A percentile compares a stretch with the other conserved stretches of the same genome.
Evolutionary conservation across 2,888 invertebrate genomes (phyloP).

Genomic region (Dysmachus trigonus): DNA sequence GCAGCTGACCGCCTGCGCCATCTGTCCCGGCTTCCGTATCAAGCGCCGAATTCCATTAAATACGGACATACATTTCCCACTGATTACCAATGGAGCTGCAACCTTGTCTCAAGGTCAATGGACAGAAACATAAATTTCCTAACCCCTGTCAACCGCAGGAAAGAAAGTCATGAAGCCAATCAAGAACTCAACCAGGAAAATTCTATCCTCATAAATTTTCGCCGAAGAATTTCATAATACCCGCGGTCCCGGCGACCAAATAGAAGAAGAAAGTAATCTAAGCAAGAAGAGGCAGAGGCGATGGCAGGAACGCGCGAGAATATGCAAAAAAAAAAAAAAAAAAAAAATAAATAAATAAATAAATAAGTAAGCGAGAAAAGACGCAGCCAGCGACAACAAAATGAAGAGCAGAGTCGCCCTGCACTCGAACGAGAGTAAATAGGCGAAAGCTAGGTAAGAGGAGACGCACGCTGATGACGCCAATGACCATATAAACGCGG

Average conservation of each 20-base stretch:
- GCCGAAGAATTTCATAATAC: slow-evolving; percentile 36
- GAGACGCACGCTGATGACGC: slow-evolving; percentile 44
- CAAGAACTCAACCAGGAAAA: slow-evolving; percentile 25
- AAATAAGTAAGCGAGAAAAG: neutral
- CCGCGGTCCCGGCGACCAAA: slow-evolving; percentile 11
- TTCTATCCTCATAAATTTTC: slow-evolving; percentile 41
- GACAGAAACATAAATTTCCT: slow-evolving; percentile 34
- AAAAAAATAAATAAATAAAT: too few relatives aligned
- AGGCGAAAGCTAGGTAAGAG: slow-evolving; percentile 45
- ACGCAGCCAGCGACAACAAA: slow-evolving; percentile 25
- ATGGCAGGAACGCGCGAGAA: slow-evolving; percentile 2
- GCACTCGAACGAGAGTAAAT: slow-evolving; percentile 35
- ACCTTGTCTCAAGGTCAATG: slow-evolving; percentile 42
- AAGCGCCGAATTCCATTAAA: neutral
- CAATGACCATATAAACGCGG: slow-evolving; percentile 49
- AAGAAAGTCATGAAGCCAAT: slow-evolving; percentile 36
- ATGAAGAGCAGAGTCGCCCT: slow-evolving; percentile 31
- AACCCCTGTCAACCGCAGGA: slow-evolving; percentile 14
- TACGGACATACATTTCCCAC: neutral
- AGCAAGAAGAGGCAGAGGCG: neutral
- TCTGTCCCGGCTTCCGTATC: neutral
- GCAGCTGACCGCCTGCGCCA: neutral
- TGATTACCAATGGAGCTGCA: neutral
- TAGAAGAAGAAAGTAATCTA: slow-evolving; percentile 43
- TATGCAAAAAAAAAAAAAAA: slow-evolving; percentile 38